Evolutionary conservation across 2,113 vertebrate species (phyloP).

Genomic region (Peromyscus leucopus): DNA sequence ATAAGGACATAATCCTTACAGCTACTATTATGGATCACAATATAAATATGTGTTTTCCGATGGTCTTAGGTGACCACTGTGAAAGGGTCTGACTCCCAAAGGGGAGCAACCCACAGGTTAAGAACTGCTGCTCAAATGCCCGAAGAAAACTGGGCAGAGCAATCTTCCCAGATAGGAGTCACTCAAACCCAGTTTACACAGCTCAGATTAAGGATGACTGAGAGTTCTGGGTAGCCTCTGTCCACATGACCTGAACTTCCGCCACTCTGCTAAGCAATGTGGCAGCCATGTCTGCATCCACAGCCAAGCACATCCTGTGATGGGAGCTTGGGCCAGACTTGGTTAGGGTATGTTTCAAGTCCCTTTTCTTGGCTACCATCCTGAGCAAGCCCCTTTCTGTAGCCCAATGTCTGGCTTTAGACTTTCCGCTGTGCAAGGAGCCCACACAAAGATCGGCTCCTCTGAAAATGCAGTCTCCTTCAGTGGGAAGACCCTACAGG

Average conservation of each 20-base stretch:
- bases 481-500: accelerated
- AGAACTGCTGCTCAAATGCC: not conserved
- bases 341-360: not conserved
- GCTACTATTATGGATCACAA: not conserved
- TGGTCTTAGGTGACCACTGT: not conserved
- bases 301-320: not conserved
- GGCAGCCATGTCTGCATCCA: not conserved
- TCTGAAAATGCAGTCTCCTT: accelerated
- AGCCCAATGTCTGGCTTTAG: accelerated
- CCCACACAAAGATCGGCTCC: not conserved
- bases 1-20: no score
- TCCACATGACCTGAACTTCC: not conserved
- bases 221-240: not conserved
- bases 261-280: accelerated
- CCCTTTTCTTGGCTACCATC: accelerated
- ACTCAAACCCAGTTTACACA: not conserved
- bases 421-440: accelerated
- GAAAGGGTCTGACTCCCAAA: not conserved
- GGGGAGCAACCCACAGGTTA: not conserved
- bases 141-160: not conserved
- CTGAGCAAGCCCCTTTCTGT: not conserved
- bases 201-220: not conserved
- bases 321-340: accelerated
- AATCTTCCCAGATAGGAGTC: not conserved
- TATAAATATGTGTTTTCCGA: not conserved